A percentile compares a stretch with the other conserved stretches of the same genome.
These are phyloP conservation scores for Pammene fasciana DNA, from an alignment of 2,888 invertebrate genomes.

Conservation along the genomic window DNA sequence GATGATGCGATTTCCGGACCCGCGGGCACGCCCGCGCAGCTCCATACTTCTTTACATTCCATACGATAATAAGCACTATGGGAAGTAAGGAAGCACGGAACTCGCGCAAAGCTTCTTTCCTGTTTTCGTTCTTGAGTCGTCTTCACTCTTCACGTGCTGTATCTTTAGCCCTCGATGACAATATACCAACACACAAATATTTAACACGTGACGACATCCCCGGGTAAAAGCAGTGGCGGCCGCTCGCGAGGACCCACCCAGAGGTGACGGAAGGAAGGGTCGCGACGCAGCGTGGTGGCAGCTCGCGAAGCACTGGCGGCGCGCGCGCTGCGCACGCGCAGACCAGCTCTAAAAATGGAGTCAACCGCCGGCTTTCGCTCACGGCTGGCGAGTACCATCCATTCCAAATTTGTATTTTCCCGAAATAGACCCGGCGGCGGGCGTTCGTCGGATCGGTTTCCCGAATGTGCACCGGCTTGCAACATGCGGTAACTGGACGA, in stretches of 20 bases:
- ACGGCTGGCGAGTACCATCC: conserved; percentile 81
- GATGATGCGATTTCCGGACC: conserved; percentile 58
- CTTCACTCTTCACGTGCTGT: conserved; percentile 59
- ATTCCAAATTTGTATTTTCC: conserved; percentile 93
- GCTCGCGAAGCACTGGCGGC: conserved; percentile 78
- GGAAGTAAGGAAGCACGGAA: conserved; percentile 98
- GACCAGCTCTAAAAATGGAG: conserved; percentile 83
- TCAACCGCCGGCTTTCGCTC: conserved; percentile 81
- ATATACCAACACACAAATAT: conserved; percentile 22
- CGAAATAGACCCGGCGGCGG: conserved; percentile 86
- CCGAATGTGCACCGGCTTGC: conserved; percentile 80
- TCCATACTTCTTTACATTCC: conserved; percentile 99
- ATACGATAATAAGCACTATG: conserved; percentile 93
- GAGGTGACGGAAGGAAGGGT: conserved; percentile 62
- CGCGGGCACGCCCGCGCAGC: conserved; percentile 83
- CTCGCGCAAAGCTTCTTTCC: conserved; percentile 83
- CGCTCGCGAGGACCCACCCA: conserved; percentile 53
- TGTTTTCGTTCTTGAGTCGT: conserved; percentile 46
- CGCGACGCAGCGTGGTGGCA: conserved; percentile 78
- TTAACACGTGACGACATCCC: conserved; percentile 59
- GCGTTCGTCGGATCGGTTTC: conserved; percentile 82
- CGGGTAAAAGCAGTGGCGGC: conserved; percentile 52
- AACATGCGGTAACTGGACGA: conserved; percentile 65
- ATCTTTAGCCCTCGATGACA: conserved; percentile 12
- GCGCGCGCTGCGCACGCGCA: conserved; percentile 79